A percentile compares a stretch with the other conserved stretches of the same genome.
Evolutionary conservation across 1,140 invertebrate species (phyloP).

Genomic region (Alviniconcha marisindica): DNA sequence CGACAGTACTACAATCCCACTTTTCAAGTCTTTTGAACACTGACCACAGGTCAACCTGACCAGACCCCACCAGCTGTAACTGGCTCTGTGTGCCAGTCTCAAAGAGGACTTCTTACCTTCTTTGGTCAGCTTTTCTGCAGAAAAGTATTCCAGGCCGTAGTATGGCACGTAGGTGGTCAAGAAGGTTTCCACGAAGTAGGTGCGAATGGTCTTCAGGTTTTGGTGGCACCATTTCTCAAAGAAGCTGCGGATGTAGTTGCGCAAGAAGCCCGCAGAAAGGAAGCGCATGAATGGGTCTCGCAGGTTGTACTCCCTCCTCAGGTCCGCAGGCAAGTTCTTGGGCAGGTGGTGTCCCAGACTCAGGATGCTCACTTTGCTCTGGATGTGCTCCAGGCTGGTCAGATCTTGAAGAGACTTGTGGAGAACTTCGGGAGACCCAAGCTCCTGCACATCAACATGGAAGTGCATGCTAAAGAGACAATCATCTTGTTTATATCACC

Average conservation of each 20-base stretch:
- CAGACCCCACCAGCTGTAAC: no score
- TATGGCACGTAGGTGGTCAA: neutral
- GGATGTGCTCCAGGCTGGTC: neutral
- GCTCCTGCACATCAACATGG: no score
- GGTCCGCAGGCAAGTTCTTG: neutral
- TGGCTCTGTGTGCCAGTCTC: neutral
- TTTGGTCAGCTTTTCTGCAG: neutral
- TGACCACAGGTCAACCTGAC: no score
- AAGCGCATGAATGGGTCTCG: neutral
- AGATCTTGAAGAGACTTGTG: neutral
- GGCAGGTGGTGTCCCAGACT: neutral
- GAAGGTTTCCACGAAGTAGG: neutral
- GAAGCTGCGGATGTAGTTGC: neutral
- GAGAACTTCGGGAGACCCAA: no score
- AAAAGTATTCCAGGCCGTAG: neutral
- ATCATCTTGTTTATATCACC: no score
- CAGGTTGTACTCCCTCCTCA: conserved; percentile 13
- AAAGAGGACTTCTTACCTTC: neutral
- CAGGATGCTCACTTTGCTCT: neutral
- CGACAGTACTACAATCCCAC: no score
- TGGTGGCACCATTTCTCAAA: neutral
- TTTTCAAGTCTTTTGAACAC: no score
- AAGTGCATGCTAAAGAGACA: no score
- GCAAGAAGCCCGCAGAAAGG: neutral
- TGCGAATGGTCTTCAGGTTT: neutral